Evolutionary conservation across 2,888 invertebrate species (phyloP).

Genomic region (Acleris literana): DNA sequence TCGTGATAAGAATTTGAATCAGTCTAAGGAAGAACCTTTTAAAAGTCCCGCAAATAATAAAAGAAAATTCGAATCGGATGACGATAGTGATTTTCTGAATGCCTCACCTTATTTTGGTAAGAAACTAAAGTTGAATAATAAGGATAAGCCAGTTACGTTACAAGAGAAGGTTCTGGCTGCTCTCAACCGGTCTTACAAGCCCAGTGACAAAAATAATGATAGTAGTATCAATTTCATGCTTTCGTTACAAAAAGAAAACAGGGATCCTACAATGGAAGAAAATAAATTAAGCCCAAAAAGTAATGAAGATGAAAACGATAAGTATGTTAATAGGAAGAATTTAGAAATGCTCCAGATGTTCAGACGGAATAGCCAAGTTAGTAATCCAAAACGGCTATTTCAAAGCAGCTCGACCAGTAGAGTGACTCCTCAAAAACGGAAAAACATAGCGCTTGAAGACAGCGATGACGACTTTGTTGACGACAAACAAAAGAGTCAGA

Average conservation of each 20-base stretch:
- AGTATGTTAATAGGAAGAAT: constrained; percentile 43
- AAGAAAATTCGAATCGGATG: constrained; percentile 58
- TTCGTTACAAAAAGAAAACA: constrained; percentile 65
- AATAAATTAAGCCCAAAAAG: constrained; percentile 16
- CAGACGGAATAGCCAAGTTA: constrained; percentile 54
- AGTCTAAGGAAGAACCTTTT: constrained; percentile 34
- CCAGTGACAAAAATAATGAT: constrained; percentile 18
- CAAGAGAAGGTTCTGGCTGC: constrained; percentile 67
- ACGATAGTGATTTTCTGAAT: constrained; percentile 47
- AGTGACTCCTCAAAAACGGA: constrained; percentile 48
- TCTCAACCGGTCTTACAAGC: constrained; percentile 41
- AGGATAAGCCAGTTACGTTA: constrained; percentile 51
- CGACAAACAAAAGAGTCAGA: constrained; percentile 48
- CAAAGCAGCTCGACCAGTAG: constrained; percentile 40
- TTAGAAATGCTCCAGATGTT: constrained; percentile 63
- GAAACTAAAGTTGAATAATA: constrained; percentile 57
- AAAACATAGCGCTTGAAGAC: constrained; percentile 54
- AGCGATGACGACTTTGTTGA: constrained; percentile 75
- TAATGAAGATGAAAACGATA: constrained; percentile 39
- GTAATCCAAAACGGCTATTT: constrained; percentile 47
- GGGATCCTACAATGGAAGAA: constrained; percentile 43
- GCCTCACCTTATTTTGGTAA: constrained; percentile 73
- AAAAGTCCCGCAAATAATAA: constrained; percentile 48
- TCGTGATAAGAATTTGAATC: constrained; percentile 33
- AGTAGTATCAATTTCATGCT: constrained; percentile 48